Base-by-base conservation (phyloP, 2,113 vertebrate species). In the Festucalex cinctus region DNA sequence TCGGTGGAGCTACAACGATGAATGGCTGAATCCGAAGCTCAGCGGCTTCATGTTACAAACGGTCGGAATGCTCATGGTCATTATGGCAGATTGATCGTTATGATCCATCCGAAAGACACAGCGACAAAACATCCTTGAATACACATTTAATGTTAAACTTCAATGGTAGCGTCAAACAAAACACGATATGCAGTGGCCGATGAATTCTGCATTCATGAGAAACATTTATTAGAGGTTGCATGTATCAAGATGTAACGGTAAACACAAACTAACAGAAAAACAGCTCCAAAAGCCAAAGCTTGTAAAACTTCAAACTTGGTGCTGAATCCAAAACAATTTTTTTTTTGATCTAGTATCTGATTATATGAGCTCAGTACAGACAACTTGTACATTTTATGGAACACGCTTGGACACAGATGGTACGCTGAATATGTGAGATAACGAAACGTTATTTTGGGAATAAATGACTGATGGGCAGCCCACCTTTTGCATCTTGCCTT, bases 341-440 rank as follows among this genome's bases (percentile, higher is more conserved):
- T 9, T 51, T 49, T 19, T 51, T 51, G 20, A 51, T 51, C 20
- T 28, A 20, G 24, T 56, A 16, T 17, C 26, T 14, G n/a, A 3
- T 49, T 49, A 26, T 28, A 28, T 32, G 6, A 28, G 22, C 39
- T 57, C 24, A 65, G 60, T 63, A 65, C 37, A n/a, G 70, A 48
- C 70, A 74, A 51, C 16, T 22, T 60, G 61, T 66, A 53, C 71
- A 58, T 16, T 59, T 59, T 59, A 37, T 59, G 57, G n/a, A n/a
- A n/a, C 58, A 60, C 20, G 20, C n/a, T 14, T 39, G 58, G 5
- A 61, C 58, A 61, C 58, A 61, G 58, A 61, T 61, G 58, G 58
- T 39, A 13, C 6, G 9, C 36, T n/a, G 36, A 61, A 61, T 14
- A 36, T 24, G 58, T 59, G 32, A 59, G 32, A 36, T 36, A 20